Evolutionary conservation across 2,797 vertebrate genomes (phyloP).

Genomic region (Phataginus tricuspis): DNA sequence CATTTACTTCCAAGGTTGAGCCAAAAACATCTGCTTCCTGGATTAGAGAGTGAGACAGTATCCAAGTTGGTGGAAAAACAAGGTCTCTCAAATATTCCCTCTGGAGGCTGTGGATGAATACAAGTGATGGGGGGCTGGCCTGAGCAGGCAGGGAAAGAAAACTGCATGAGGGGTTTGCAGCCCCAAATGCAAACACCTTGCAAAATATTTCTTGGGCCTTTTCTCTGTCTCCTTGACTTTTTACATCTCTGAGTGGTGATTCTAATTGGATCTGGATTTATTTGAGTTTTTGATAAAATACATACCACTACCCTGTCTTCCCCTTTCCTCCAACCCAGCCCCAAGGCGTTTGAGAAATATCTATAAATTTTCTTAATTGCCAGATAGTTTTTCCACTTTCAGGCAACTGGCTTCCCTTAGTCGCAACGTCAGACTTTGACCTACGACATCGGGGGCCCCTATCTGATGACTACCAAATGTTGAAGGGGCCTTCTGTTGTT

Average conservation of each 20-base stretch:
- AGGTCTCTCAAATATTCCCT: constrained; percentile 74
- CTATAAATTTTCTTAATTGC: constrained; percentile 51
- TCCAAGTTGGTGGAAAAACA: constrained; percentile 50
- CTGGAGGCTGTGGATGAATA: constrained; percentile 72
- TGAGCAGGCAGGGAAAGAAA: constrained; percentile 45
- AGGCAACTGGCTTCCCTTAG: constrained; percentile 54
- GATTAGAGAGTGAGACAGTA: constrained; percentile 74
- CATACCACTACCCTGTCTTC: background rate
- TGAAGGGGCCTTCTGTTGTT: background rate
- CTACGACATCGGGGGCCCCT: background rate
- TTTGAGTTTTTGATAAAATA: constrained; percentile 49
- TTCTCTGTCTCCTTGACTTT: constrained; percentile 45
- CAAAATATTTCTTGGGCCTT: constrained; percentile 13
- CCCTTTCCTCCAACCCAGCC: background rate
- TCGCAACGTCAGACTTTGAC: constrained; percentile 4
- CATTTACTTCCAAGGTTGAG: constrained; percentile 67
- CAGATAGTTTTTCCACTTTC: constrained; percentile 39
- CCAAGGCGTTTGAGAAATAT: constrained; percentile 45
- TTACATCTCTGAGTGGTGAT: constrained; percentile 57
- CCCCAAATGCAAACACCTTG: constrained; percentile 63
- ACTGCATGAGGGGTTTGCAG: background rate
- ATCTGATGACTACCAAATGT: background rate
- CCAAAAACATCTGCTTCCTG: constrained; percentile 82
- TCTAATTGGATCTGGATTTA: constrained; percentile 50
- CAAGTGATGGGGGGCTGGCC: constrained; percentile 65